phyloP scores from a whole-genome alignment of 2,113 vertebrate species.

The Suricata suricatta region DNA sequence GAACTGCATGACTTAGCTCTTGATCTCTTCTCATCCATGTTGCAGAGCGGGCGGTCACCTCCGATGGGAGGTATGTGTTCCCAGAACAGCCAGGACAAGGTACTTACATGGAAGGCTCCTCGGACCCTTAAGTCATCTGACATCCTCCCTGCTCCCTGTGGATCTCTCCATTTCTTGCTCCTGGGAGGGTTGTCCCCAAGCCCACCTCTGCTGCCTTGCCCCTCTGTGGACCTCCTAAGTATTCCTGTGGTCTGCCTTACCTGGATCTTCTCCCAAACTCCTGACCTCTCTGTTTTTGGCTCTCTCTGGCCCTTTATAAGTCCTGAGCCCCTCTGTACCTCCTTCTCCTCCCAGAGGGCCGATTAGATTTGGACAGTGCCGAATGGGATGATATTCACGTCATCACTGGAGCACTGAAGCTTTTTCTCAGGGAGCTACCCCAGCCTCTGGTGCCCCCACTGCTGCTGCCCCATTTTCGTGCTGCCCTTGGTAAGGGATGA shows the following conservation, averaged over 20 bases:
- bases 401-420: conserved; percentile 93
- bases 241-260: background rate
- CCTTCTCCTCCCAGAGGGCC: conserved; percentile 86
- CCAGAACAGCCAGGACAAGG: conserved; percentile 92
- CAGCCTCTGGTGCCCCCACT: conserved; percentile 90
- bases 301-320: background rate
- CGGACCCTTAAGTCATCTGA: background rate
- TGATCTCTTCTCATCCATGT: conserved; percentile 58
- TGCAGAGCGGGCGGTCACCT: conserved; percentile 94
- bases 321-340: background rate
- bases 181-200: background rate
- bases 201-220: background rate
- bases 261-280: background rate
- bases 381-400: conserved; percentile 96
- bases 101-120: conserved; percentile 76
- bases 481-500: conserved; percentile 71
- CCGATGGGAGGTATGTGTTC: conserved; percentile 94
- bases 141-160: background rate
- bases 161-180: background rate
- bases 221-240: background rate
- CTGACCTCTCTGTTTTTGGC: background rate
- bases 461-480: conserved; percentile 71
- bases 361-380: conserved; percentile 89
- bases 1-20: background rate
- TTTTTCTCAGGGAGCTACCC: conserved; percentile 95